A percentile compares a stretch with the other conserved stretches of the same genome.
Evolutionary conservation across 2,797 vertebrate genomes (phyloP).

Genomic region (Myripristis jacobus): DNA sequence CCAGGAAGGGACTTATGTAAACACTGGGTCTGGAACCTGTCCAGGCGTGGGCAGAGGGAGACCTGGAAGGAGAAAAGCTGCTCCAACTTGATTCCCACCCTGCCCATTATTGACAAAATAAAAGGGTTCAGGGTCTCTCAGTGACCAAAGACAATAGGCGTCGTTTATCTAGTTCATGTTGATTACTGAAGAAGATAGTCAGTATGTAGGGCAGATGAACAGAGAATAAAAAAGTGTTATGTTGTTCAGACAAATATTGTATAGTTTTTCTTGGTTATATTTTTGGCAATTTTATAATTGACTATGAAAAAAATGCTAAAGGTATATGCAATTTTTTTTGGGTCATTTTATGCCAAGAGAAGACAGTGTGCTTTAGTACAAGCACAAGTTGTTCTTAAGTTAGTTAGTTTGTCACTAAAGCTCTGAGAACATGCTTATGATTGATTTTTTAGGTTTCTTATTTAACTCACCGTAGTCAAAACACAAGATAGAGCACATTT

Average conservation of each 20-base stretch:
- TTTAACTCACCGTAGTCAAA: neutral
- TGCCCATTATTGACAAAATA: slow-evolving; percentile 53
- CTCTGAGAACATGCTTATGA: neutral
- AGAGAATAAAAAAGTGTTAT: neutral
- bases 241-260: too few relatives aligned
- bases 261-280: neutral
- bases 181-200: slow-evolving; percentile 1
- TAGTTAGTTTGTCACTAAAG: neutral
- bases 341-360: too few relatives aligned
- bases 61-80: slow-evolving; percentile 39
- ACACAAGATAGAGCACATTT: neutral
- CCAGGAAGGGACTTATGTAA: slow-evolving; percentile 76
- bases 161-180: neutral
- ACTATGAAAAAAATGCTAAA: too few relatives aligned
- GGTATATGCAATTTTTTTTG: too few relatives aligned
- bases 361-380: too few relatives aligned
- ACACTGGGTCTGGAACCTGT: slow-evolving; percentile 67
- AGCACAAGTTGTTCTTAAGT: too few relatives aligned
- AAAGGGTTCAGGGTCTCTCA: slow-evolving; percentile 26
- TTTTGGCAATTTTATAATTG: neutral
- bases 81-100: slow-evolving; percentile 46
- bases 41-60: slow-evolving; percentile 60
- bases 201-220: neutral
- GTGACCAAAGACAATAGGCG: slow-evolving; percentile 3
- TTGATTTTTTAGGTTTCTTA: slow-evolving; percentile 18